Conservation (phyloP, 2,888 invertebrate genomes). For the Coelinius sp. region DNA sequence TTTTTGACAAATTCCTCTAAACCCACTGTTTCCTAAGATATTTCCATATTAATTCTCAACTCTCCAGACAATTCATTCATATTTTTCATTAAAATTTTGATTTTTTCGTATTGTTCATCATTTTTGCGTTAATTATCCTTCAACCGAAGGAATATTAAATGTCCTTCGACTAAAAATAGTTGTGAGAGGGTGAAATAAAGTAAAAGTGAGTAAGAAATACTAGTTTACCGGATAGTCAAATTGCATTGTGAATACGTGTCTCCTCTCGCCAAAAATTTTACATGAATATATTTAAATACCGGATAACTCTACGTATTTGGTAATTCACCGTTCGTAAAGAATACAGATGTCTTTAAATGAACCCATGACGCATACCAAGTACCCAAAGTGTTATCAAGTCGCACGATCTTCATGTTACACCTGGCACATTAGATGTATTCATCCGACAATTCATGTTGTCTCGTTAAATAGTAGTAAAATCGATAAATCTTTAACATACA, state of each 20-base stretch:
- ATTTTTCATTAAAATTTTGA: too few species aligned
- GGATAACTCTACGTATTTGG: constrained; percentile 30
- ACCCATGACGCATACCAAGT: constrained; percentile 26
- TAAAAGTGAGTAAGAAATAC: not conserved
- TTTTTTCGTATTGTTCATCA: too few species aligned
- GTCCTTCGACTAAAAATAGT: too few species aligned
- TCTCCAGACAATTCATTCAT: too few species aligned
- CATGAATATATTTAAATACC: not conserved
- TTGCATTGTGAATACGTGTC: not conserved
- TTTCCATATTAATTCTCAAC: too few species aligned
- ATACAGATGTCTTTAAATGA: constrained; percentile 29
- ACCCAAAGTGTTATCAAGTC: constrained; percentile 14
- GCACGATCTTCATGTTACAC: not conserved
- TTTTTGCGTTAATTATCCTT: too few species aligned
- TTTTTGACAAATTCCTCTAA: too few species aligned
- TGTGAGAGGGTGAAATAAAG: too few species aligned
- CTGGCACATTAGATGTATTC: not conserved
- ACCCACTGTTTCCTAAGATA: too few species aligned
- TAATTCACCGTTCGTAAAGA: constrained; percentile 28
- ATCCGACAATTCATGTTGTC: constrained; percentile 1
- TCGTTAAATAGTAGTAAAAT: not conserved
- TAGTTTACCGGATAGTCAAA: too few species aligned
- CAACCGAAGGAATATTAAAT: too few species aligned
- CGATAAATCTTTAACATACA: not conserved
- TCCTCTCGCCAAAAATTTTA: not conserved